Evolutionary conservation across 92 coral and sea anemone species (phyloP).

Genomic region (Zoanthus gigantus): DNA sequence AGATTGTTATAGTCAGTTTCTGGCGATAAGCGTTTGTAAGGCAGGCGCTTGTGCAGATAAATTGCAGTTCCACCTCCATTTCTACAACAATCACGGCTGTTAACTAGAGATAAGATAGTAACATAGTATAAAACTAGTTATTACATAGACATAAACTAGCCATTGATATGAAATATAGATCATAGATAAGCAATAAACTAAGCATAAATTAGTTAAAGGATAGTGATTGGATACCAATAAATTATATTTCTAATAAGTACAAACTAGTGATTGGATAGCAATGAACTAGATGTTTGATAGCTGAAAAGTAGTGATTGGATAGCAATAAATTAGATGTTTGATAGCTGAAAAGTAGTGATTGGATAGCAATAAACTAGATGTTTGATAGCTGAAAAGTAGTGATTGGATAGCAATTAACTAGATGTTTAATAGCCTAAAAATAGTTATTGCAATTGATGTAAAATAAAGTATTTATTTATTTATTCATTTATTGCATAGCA

Average conservation of each 20-base stretch:
- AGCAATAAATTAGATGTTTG: no score
- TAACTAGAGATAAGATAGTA: no score
- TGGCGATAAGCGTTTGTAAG: slow-evolving; percentile 11
- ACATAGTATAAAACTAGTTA: no score
- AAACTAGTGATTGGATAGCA: slow-evolving; percentile 13
- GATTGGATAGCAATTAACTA: not conserved
- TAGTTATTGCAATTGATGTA: slow-evolving; percentile 11
- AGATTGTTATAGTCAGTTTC: not conserved
- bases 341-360: no score
- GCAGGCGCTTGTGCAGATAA: slow-evolving; percentile 38
- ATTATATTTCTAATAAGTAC: not conserved
- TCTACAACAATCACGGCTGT: slow-evolving; percentile 37
- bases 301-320: no score
- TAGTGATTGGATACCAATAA: no score
- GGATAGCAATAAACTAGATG: no score
- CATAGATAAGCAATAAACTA: no score
- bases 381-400: no score
- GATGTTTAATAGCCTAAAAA: slow-evolving; percentile 11
- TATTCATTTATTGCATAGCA: slow-evolving; percentile 23
- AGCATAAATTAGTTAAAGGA: no score
- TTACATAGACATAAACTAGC: no score
- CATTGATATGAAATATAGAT: no score
- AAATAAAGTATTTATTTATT: not conserved
- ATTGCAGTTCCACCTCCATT: slow-evolving; percentile 28
- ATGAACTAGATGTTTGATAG: not conserved